Evolutionary conservation across 2,113 vertebrate species (phyloP).

Genomic region (Myocastor coypus): DNA sequence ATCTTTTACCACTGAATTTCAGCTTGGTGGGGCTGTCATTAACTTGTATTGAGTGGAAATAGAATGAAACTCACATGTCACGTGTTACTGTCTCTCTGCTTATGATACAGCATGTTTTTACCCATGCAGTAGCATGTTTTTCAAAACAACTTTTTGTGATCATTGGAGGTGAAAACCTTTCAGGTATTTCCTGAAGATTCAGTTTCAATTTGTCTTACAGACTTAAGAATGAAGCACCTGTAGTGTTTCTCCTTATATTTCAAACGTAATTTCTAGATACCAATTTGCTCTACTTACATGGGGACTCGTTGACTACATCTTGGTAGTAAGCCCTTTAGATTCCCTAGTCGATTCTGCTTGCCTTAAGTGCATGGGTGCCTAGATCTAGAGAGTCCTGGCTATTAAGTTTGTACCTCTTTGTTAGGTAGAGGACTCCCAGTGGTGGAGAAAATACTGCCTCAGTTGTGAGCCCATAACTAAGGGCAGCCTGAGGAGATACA

Average conservation of each 20-base stretch:
- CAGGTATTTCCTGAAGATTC: not conserved
- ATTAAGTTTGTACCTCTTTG: not conserved
- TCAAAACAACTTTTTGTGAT: not conserved
- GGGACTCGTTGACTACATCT: not conserved
- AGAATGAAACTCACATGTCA: not conserved
- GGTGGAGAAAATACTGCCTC: not conserved
- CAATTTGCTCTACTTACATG: not conserved
- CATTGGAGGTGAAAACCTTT: not conserved
- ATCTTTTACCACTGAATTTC: not conserved
- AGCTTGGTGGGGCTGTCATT: not conserved
- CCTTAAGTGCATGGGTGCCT: fast-evolving
- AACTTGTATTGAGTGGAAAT: not conserved
- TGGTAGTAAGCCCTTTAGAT: not conserved
- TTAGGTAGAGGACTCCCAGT: not conserved
- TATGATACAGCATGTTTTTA: not conserved
- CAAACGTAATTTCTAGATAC: not conserved
- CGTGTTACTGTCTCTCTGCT: too few species aligned
- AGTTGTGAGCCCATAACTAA: not conserved
- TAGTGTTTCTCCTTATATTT: not conserved
- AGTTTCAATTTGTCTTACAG: not conserved
- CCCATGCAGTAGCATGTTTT: not conserved
- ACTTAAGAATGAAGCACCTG: not conserved
- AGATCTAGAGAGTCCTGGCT: not conserved
- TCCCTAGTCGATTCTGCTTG: not conserved
- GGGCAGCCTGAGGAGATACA: not conserved